These are phyloP conservation scores for Caradrina clavipalpis DNA, from an alignment of 2,888 invertebrate species.

Conservation along the genomic window DNA sequence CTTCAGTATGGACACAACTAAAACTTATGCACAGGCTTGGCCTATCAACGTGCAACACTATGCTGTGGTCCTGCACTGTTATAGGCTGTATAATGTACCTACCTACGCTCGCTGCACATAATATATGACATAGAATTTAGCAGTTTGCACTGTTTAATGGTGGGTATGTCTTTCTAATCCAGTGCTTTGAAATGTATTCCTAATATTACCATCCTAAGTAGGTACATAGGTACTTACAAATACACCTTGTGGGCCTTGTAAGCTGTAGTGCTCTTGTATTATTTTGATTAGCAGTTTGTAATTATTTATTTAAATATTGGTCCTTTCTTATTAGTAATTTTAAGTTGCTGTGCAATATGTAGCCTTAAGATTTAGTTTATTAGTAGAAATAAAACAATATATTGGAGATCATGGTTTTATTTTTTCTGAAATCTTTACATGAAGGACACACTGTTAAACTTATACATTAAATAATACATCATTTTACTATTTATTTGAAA, in stretches of 20 bases:
- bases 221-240: too few species aligned
- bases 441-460: slow-evolving; percentile 21
- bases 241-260: background rate
- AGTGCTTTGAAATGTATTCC: slow-evolving; percentile 19
- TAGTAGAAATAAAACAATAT: slow-evolving; percentile 45
- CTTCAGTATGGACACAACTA: slow-evolving; percentile 87
- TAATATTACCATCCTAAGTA: background rate
- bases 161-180: background rate
- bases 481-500: slow-evolving; percentile 1
- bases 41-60: background rate
- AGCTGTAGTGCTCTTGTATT: too few species aligned
- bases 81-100: background rate
- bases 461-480: background rate
- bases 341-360: slow-evolving; percentile 57
- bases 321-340: background rate
- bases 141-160: background rate
- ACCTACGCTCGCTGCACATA: background rate
- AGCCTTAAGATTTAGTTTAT: slow-evolving; percentile 37
- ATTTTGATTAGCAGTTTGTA: background rate
- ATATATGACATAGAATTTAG: slow-evolving; percentile 1
- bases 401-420: slow-evolving; percentile 59
- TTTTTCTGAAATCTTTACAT: slow-evolving; percentile 22
- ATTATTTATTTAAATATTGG: background rate
- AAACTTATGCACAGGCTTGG: slow-evolving; percentile 9
- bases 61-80: background rate